Base-by-base conservation (phyloP, 2,888 invertebrate genomes). In the Andrena dorsata region DNA sequence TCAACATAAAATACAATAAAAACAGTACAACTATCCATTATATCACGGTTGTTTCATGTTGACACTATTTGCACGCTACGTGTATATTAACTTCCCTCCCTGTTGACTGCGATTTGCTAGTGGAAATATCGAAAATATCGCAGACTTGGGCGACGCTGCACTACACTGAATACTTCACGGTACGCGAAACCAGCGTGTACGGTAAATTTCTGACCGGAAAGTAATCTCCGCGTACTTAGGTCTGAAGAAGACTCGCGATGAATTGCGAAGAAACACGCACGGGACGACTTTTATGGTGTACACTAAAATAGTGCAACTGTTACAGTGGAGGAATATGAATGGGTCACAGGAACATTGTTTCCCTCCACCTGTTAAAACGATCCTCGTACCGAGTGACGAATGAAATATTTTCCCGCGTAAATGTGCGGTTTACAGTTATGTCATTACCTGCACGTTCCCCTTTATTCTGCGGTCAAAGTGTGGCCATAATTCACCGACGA, bases 121-220 rank as follows among this genome's bases (percentile, higher is more conserved):
- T 63, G 23, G 53, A 56, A 63, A 41, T 30, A 1, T 41, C 51
- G 23, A 35, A 28, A 47, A 47, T 13, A 20, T 63, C 4, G 47
- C 32, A 16, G 20, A 3, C n/a, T 47, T 28, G 5, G 60, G 49
- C 66, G 23, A 66, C 26, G 28, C 56, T 69, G 30, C 23, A 68
- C 13, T 16, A 23, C n/a, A 26, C 20, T 53, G 58, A 79, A 68
- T 69, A 60, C 47, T 82, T 82, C 76, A 82, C 82, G 82, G 64
- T 82, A 83, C 61, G 65, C 66, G 73, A 82, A 70, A 66, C 63
- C 26, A 20, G 53, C 63, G 49, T 49, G 58, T 70, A 82, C 82
- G 73, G 73, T 82, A 77, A 82, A 83, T 77, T 82, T 83, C 82
- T 56, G 73, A 82, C 73, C 73, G 77, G 77, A 83, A 82, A 70